Conservation (phyloP, 2,888 invertebrate genomes). For the Brenthis hecate region DNA sequence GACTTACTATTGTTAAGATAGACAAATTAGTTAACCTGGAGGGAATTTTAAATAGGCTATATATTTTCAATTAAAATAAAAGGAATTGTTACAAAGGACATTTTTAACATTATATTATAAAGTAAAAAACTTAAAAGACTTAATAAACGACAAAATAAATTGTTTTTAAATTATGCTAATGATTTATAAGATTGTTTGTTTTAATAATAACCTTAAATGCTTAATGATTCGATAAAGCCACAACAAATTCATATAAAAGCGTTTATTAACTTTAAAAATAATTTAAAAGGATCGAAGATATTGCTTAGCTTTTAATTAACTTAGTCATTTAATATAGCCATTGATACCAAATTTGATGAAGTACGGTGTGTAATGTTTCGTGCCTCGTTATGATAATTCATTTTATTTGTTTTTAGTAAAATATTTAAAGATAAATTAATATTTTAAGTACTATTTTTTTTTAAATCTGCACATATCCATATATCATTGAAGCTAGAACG, state of each 20-base stretch:
- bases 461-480: too few species aligned
- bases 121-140: too few species aligned
- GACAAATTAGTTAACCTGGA: background rate
- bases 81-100: too few species aligned
- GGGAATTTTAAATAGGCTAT: too few species aligned
- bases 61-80: too few species aligned
- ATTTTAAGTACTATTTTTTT: too few species aligned
- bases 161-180: background rate
- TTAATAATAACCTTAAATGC: constrained; percentile 2
- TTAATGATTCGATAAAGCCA: constrained; percentile 15
- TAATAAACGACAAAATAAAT: background rate
- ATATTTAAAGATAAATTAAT: too few species aligned
- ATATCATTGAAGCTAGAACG: too few species aligned
- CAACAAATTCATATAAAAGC: constrained; percentile 18
- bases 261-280: constrained; percentile 9
- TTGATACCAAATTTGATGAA: constrained; percentile 9
- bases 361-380: background rate
- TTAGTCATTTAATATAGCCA: background rate
- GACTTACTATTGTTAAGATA: constrained; percentile 57
- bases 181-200: constrained; percentile 5
- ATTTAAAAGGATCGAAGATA: constrained; percentile 16
- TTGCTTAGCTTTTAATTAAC: background rate
- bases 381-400: constrained; percentile 7
- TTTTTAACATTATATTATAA: too few species aligned
- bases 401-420: background rate